Base-by-base conservation (phyloP, 2,113 vertebrate species). In the Cochlearius cochlearius region DNA sequence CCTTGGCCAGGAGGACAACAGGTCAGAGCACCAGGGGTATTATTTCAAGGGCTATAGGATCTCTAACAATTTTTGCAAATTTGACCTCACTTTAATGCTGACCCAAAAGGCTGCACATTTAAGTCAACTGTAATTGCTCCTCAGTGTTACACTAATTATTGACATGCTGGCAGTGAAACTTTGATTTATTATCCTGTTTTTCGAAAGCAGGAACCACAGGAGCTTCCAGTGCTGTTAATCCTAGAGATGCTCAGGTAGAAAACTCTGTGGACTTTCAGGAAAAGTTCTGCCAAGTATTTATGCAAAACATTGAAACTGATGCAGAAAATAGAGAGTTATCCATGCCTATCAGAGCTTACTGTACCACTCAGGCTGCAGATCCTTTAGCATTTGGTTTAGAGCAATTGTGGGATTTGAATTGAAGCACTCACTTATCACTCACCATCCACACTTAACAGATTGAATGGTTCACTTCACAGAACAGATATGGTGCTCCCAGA, bases 41-140 rank as follows among this genome's bases (percentile, higher is more conserved):
- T 71, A 92, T 89, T 89, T 85, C 56, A 93, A 89, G 72, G 74
- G 39, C 56, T 78, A 82, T 34, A 83, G 56, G 34, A 64, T 41
- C 43, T 41, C 67, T 89, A 91, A 77, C 22, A 78, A 12, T 53
- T 68, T 92, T 66, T 81, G 4, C 22, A 85, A 71, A 80, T 72
- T 67, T 94, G 39, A 6, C 11, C 29, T 84, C 34, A 9, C 34
- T 87, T 73, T 64, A 56, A 82, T 50, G 32, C 13, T 30, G 34
- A 74, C n/a, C 16, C 20, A 50, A 72, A 89, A 75, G 23, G 14
- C 34, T 88, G 32, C 26, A 77, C 22, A 38, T 79, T 73, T 66
- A 78, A 41, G 71, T 52, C 23, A 60, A 34, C 20, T 50, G 41
- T 63, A 91, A 76, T 89, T 95, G 80, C 38, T 76, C 29, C 52